phyloP scores from a whole-genome alignment of 2,888 invertebrate genomes.

The Drosophila vallismaia region DNA sequence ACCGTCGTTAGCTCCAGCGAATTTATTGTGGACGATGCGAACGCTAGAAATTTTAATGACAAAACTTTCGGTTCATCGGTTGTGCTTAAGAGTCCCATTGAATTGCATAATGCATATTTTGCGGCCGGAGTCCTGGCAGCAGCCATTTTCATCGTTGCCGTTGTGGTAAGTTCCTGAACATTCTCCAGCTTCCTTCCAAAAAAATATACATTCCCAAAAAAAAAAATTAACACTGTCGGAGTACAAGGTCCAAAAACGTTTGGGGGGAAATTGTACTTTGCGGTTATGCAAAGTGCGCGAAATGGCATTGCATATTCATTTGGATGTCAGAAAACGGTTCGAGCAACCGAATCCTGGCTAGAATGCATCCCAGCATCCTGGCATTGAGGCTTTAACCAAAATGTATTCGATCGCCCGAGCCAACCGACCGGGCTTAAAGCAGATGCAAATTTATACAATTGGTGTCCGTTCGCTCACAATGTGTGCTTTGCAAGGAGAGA shows the following conservation, averaged over 20 bases:
- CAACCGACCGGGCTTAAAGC: slow-evolving; percentile 42
- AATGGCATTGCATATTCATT: slow-evolving; percentile 75
- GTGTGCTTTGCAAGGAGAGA: slow-evolving; percentile 25
- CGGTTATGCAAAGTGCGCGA: slow-evolving; percentile 58
- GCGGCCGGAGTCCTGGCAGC: slow-evolving; percentile 91
- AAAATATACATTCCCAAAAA: slow-evolving; percentile 20
- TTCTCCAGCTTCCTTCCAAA: neutral
- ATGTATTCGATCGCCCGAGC: slow-evolving; percentile 53
- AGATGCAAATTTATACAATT: slow-evolving; percentile 55
- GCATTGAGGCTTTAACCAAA: slow-evolving; percentile 29
- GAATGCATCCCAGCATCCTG: slow-evolving; percentile 18
- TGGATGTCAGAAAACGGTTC: slow-evolving; percentile 54
- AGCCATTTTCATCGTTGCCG: slow-evolving; percentile 89
- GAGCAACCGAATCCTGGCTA: slow-evolving; percentile 18
- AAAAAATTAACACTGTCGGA: slow-evolving; percentile 1
- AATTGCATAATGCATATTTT: slow-evolving; percentile 90
- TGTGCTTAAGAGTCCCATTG: slow-evolving; percentile 85
- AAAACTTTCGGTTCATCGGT: slow-evolving; percentile 84
- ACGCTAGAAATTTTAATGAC: slow-evolving; percentile 84
- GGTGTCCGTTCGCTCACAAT: slow-evolving; percentile 22
- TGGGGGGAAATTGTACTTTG: slow-evolving; percentile 71
- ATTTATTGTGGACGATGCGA: slow-evolving; percentile 84
- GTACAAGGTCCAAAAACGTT: slow-evolving; percentile 32
- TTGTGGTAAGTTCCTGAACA: slow-evolving; percentile 86
- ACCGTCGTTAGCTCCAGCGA: slow-evolving; percentile 86